phyloP scores from a whole-genome alignment of 2,113 vertebrate genomes.

The cattle (Bos taurus) region ARS-UCD2.0 NC_037334.1:4326501-4327000 shows the following conservation, averaged over 20 bases:
- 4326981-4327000: neutral
- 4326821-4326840: neutral
- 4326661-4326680: no score
- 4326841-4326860: neutral
- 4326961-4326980: neutral
- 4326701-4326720: neutral
- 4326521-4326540: neutral
- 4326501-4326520: neutral
- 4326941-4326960: neutral
- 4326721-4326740: rapidly evolving
- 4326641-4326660: neutral
- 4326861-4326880: neutral
- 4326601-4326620: neutral
- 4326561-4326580: neutral
- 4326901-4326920: neutral
- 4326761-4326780: neutral
- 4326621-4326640: neutral
- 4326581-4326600: neutral
- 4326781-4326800: neutral
- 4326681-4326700: neutral
- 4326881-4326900: neutral
- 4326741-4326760: neutral
- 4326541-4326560: neutral
- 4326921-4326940: neutral
- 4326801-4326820: neutral